Base-by-base conservation (phyloP, 2,888 invertebrate species). In the Coenonympha arcania region DNA sequence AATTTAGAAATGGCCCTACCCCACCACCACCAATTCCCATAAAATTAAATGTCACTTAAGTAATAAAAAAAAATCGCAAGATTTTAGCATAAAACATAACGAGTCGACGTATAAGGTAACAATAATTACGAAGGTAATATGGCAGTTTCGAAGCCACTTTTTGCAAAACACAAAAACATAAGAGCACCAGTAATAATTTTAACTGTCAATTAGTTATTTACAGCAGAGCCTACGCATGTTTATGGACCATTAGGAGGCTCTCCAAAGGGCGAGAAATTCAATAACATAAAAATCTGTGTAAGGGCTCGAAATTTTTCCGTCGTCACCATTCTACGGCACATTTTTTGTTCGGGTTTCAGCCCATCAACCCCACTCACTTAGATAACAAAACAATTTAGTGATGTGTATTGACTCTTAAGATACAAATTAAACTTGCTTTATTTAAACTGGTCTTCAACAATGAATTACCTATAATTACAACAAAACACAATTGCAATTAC, bases 331-430 rank as follows among this genome's bases (percentile, higher is more conserved):
- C 64, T 65, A 64, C 68, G 71, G 69, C 65, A 59, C 64, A 64
- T 81, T 84, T 84, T 85, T 84, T 82, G 76, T 78, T 59, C 33
- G 18, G 11, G 16, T 34, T 42, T 44, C 55, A 65, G 64, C 73
- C 73, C 69, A 73, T 76, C 79, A 77, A 78, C 79, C 80, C 77
- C 76, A 76, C 79, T 78, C 78, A 76, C 65, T 70, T 68, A 68
- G 58, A 59, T 63, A 63, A 63, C 59, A 64, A 64, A 61, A 59
- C 54, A 59, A 43, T 22, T 52, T 67, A 76, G 79, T 65, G 73
- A 56, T 69, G 76, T 40, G 50, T 18, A 20, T 5, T 9, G 24
- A 9, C 4, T 15, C 6, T 2, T 39, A 9, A 36, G 11, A 11
- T 28, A 3, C 5, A 30, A 45, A 8, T 11, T 6, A 26, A 24